Evolutionary conservation across 2,888 invertebrate species (phyloP).

Genomic region (Clusia tigrina): DNA sequence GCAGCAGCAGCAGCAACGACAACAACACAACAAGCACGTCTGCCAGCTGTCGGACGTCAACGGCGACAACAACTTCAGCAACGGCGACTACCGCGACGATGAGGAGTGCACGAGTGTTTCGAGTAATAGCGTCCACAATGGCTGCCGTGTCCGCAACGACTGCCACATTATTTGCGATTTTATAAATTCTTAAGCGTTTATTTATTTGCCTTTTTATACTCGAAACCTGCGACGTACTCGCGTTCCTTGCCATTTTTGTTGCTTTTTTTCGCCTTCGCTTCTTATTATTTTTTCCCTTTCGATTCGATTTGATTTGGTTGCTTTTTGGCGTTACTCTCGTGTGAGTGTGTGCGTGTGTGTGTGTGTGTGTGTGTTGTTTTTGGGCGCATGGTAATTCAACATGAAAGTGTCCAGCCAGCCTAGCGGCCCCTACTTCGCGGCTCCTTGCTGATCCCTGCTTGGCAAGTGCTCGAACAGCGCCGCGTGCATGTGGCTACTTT

Average conservation of each 20-base stretch:
- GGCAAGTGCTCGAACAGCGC: no score
- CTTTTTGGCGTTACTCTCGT: neutral
- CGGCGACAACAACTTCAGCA: neutral
- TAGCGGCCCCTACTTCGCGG: neutral
- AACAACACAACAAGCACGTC: neutral
- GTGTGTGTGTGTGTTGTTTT: neutral
- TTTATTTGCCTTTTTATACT: constrained; percentile 11
- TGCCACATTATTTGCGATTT: constrained; percentile 43
- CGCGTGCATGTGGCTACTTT: constrained; percentile 5
- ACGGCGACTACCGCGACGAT: neutral
- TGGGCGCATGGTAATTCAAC: constrained; percentile 24
- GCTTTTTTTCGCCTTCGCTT: constrained; percentile 4
- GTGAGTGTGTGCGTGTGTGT: constrained; percentile 2
- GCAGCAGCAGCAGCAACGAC: no score
- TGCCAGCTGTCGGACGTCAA: neutral
- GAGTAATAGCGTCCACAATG: constrained; percentile 37
- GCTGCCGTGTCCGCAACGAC: constrained; percentile 50
- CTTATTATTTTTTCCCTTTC: neutral
- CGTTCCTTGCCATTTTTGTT: constrained; percentile 6
- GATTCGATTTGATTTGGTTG: neutral
- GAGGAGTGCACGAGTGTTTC: neutral
- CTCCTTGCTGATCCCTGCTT: no score
- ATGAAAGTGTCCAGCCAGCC: constrained; percentile 12
- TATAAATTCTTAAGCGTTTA: constrained; percentile 37
- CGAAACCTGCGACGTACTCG: neutral